Conservation (phyloP, 2,797 vertebrate species). For the Silurus aristotelis region DNA sequence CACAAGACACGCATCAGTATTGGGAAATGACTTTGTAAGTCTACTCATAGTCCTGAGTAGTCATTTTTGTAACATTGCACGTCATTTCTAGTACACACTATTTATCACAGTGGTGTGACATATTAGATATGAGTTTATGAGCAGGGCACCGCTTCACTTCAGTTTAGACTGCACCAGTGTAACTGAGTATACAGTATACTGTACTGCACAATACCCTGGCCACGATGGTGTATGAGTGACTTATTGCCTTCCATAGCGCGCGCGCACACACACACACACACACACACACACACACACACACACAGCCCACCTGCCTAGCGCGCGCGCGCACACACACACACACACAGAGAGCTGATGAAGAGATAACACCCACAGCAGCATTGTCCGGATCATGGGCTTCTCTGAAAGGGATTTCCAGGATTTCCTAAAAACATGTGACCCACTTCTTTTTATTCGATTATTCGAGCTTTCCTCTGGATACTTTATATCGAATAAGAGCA, state of each 20-base stretch:
- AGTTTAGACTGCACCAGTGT: too few relatives aligned
- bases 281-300: constrained; percentile 11
- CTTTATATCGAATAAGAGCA: constrained; percentile 6
- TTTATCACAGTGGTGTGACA: too few relatives aligned
- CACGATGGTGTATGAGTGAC: neutral
- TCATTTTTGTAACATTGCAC: neutral
- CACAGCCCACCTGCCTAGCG: constrained; percentile 7
- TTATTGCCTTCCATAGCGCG: neutral
- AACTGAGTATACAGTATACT: too few relatives aligned
- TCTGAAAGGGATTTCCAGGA: constrained; percentile 6
- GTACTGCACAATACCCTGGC: too few relatives aligned
- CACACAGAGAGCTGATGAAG: constrained; percentile 18
- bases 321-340: neutral
- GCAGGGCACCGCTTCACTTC: too few relatives aligned
- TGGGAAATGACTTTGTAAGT: neutral
- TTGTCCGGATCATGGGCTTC: constrained; percentile 16
- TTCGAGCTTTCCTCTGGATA: constrained; percentile 12
- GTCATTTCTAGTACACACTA: neutral
- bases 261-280: neutral
- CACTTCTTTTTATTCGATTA: constrained; percentile 4
- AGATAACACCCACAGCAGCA: constrained; percentile 7
- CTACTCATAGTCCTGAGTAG: neutral
- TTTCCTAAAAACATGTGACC: neutral
- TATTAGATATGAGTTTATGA: too few relatives aligned
- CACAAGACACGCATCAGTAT: neutral